phyloP scores from a whole-genome alignment of 2,113 vertebrate species.

The Indri indri region DNA sequence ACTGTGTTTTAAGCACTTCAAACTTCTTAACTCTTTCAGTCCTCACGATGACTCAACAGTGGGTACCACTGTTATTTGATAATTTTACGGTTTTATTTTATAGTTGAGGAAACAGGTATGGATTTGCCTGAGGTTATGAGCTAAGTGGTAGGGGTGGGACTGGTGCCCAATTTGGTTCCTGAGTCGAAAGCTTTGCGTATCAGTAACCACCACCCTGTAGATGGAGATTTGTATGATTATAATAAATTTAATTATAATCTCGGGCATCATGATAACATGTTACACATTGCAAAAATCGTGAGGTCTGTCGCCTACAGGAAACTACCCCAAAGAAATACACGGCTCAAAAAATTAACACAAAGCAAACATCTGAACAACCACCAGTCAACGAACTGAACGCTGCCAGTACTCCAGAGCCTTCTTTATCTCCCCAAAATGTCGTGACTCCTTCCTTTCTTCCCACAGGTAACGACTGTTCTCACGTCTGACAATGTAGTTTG shows the following conservation, averaged over 20 bases:
- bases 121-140: not conserved
- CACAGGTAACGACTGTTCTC: not conserved
- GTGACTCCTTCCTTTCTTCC: not conserved
- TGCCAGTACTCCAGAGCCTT: not conserved
- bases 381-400: not conserved
- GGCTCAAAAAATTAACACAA: not conserved
- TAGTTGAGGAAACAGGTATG: not conserved
- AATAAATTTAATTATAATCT: not conserved
- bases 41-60: not conserved
- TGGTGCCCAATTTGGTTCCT: not conserved
- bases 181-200: not conserved
- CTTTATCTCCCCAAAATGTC: not conserved
- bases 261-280: not conserved
- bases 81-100: not conserved
- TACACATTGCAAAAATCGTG: not conserved
- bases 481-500: not conserved
- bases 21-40: slow-evolving; percentile 72
- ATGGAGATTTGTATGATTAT: not conserved
- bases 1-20: slow-evolving; percentile 73
- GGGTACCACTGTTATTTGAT: not conserved
- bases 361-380: not conserved
- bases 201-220: not conserved
- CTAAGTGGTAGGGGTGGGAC: not conserved
- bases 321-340: not conserved
- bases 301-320: not conserved